Conservation (phyloP, 1,140 invertebrate genomes). For the Drosophila parvula region DNA sequence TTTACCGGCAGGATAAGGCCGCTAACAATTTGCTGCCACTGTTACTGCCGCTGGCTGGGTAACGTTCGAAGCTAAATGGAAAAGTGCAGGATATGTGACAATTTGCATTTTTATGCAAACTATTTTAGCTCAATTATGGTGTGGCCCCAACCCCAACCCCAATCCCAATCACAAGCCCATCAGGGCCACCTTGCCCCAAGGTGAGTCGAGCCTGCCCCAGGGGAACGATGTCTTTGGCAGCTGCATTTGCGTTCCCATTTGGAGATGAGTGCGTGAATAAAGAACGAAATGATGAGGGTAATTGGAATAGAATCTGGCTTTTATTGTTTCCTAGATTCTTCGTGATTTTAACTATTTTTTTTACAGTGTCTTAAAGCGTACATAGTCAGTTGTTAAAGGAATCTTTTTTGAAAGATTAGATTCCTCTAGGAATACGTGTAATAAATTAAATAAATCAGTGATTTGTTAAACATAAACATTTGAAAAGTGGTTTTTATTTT, state of each 20-base stretch:
- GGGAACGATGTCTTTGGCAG: slow-evolving; percentile 36
- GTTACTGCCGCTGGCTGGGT: slow-evolving; percentile 29
- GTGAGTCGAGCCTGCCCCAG: slow-evolving; percentile 3
- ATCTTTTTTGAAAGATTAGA: too few relatives aligned
- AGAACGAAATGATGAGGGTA: neutral
- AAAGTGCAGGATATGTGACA: slow-evolving; percentile 80
- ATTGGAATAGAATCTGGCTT: neutral
- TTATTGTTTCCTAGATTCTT: neutral
- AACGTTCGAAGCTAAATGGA: slow-evolving; percentile 73
- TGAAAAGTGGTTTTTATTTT: too few relatives aligned
- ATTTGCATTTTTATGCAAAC: slow-evolving; percentile 80
- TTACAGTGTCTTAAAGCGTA: too few relatives aligned
- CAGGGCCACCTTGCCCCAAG: neutral
- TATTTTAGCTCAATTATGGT: slow-evolving; percentile 76
- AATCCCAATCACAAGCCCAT: neutral
- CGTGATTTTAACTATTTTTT: too few relatives aligned
- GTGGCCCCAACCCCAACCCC: slow-evolving; percentile 1
- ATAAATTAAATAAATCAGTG: too few relatives aligned
- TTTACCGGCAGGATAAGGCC: slow-evolving; percentile 37
- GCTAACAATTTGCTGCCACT: slow-evolving; percentile 40
- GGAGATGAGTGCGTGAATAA: slow-evolving; percentile 55
- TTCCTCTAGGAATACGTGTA: too few relatives aligned
- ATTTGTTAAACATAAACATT: too few relatives aligned
- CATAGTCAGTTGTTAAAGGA: too few relatives aligned
- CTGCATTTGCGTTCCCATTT: slow-evolving; percentile 44